Conservation (phyloP, 2,113 vertebrate genomes). For the Mellivora capensis region DNA sequence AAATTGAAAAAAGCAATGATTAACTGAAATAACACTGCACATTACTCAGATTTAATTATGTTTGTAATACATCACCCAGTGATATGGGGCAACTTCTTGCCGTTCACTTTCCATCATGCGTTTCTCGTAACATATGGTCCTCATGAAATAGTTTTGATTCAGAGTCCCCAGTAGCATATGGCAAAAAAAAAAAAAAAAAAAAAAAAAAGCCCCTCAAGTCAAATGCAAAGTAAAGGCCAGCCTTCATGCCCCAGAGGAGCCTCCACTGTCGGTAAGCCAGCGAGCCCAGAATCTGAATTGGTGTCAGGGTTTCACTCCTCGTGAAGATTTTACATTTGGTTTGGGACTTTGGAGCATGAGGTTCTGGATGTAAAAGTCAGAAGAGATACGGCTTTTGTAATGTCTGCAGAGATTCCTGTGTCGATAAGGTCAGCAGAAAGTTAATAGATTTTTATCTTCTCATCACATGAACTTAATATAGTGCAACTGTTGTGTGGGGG, state of each 20-base stretch:
- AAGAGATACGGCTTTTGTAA: constrained; percentile 89
- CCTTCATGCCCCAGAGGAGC: constrained; percentile 78
- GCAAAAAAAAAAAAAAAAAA: constrained; percentile 72
- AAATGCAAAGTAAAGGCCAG: constrained; percentile 84
- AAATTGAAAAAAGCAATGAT: constrained; percentile 83
- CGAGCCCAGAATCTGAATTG: constrained; percentile 74
- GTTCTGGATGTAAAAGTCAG: constrained; percentile 88
- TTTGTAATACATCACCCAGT: constrained; percentile 87
- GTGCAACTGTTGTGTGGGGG: constrained; percentile 79
- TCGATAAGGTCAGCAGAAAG: constrained; percentile 95
- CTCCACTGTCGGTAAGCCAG: constrained; percentile 67
- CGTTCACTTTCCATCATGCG: constrained; percentile 77
- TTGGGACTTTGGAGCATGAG: constrained; percentile 83
- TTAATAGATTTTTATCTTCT: constrained; percentile 99
- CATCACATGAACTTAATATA: constrained; percentile 88
- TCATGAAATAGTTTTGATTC: constrained; percentile 84
- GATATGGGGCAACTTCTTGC: constrained; percentile 82
- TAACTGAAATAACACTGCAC: constrained; percentile 82
- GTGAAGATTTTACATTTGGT: constrained; percentile 87
- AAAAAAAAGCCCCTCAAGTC: constrained; percentile 77
- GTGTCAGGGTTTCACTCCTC: constrained; percentile 87
- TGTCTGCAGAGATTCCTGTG: constrained; percentile 87
- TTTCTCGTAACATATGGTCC: constrained; percentile 85
- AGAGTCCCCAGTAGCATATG: constrained; percentile 86
- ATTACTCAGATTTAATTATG: constrained; percentile 88